Percentiles rank a stretch among this genome's conserved stretches.
These are phyloP conservation scores for Diplazon laetatorius DNA, from an alignment of 2,888 invertebrate species.

Conservation along the genomic window DNA sequence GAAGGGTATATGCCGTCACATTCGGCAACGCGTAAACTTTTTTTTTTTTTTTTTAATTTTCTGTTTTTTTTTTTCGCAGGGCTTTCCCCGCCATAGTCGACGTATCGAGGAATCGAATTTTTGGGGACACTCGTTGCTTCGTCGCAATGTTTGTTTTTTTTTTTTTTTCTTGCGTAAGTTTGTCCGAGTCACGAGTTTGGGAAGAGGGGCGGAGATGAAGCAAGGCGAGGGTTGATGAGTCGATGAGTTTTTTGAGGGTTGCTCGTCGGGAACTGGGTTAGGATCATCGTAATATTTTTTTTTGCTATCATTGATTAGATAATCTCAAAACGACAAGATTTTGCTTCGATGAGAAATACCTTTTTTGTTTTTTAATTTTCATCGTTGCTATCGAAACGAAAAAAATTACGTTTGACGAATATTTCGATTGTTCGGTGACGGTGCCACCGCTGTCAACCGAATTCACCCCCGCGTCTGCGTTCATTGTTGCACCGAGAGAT, in stretches of 20 bases:
- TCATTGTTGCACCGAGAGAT: conserved; percentile 56
- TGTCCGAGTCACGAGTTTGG: too few relatives aligned
- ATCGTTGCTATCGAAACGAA: too few relatives aligned
- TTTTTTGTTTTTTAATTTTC: too few relatives aligned
- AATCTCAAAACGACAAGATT: too few relatives aligned
- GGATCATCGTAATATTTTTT: not conserved
- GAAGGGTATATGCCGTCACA: conserved; percentile 1
- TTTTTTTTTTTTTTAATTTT: not conserved
- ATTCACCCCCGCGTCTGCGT: conserved; percentile 37
- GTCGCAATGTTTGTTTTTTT: too few relatives aligned
- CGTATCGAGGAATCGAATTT: conserved; percentile 23
- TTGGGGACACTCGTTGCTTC: conserved; percentile 7
- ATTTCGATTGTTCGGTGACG: too few relatives aligned
- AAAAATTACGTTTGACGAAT: too few relatives aligned
- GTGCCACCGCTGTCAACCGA: too few relatives aligned
- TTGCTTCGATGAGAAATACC: too few relatives aligned
- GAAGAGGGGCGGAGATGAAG: not conserved
- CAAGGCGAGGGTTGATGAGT: not conserved
- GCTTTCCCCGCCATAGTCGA: too few relatives aligned
- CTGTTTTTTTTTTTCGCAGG: not conserved
- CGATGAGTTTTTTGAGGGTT: not conserved
- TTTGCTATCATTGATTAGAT: too few relatives aligned
- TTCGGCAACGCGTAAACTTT: conserved; percentile 13
- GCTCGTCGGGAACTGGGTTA: not conserved
- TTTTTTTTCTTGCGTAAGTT: too few relatives aligned